phyloP scores from a whole-genome alignment of 2,797 vertebrate species.

The Enteromius anoplus region DNA sequence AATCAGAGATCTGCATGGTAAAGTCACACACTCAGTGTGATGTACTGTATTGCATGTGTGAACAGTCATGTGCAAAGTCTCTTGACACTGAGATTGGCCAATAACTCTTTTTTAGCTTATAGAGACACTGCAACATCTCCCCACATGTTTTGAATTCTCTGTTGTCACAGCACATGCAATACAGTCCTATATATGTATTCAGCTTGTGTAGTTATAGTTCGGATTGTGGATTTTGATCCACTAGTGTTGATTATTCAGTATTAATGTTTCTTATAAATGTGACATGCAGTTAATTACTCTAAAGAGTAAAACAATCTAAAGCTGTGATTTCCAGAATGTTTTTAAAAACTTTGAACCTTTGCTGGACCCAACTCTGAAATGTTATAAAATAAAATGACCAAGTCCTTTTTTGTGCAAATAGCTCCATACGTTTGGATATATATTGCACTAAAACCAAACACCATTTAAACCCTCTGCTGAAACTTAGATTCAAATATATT shows the following conservation, averaged over 20 bases:
- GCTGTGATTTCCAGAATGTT: not conserved
- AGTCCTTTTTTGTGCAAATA: not conserved
- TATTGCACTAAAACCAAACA: not conserved
- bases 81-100: not conserved
- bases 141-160: not conserved
- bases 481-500: conserved; percentile 5
- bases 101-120: not conserved
- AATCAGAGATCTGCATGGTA: conserved; percentile 93
- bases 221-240: not conserved
- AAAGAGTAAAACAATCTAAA: not conserved
- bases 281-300: not conserved
- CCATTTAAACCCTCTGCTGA: not conserved
- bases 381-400: not conserved
- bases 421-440: not conserved
- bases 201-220: not conserved
- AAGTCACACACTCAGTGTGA: not conserved
- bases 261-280: not conserved
- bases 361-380: not conserved
- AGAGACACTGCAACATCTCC: not conserved
- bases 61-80: conserved; percentile 3
- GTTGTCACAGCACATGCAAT: not conserved
- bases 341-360: not conserved
- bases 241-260: not conserved
- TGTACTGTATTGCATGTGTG: not conserved
- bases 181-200: not conserved